Evolutionary conservation across 2,888 invertebrate genomes (phyloP).

Genomic region (Cerastis leucographa): DNA sequence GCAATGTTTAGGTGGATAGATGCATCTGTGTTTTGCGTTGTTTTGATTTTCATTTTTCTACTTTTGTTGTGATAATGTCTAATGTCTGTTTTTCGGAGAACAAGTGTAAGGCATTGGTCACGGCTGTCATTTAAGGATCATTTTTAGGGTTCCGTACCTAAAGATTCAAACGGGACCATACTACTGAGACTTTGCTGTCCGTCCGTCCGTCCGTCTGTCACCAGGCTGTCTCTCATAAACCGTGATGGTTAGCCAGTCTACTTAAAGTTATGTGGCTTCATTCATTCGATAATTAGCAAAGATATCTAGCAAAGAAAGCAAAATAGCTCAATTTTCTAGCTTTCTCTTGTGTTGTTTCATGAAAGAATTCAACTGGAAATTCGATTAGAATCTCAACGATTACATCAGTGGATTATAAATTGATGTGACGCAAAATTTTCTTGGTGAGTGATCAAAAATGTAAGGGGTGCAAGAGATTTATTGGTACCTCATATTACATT

Average conservation of each 20-base stretch:
- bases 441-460: constrained; percentile 4
- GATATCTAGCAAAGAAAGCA: neutral
- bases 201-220: too few species aligned
- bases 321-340: neutral
- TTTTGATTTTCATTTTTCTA: neutral
- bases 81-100: neutral
- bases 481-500: constrained; percentile 32
- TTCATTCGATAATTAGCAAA: neutral
- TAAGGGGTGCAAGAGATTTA: constrained; percentile 46
- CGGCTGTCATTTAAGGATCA: neutral
- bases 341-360: neutral
- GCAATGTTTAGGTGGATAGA: neutral
- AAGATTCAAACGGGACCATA: too few species aligned
- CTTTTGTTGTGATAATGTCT: neutral
- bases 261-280: neutral
- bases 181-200: too few species aligned
- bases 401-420: constrained; percentile 4
- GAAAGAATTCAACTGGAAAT: neutral
- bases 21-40: neutral
- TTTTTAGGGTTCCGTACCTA: too few species aligned
- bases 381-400: neutral
- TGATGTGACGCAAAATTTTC: constrained; percentile 15
- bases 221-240: too few species aligned
- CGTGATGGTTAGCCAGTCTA: too few species aligned
- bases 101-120: neutral